These are phyloP conservation scores for Hydropsyche betteni DNA, from an alignment of 2,888 invertebrate genomes.

Conservation along the genomic window DNA sequence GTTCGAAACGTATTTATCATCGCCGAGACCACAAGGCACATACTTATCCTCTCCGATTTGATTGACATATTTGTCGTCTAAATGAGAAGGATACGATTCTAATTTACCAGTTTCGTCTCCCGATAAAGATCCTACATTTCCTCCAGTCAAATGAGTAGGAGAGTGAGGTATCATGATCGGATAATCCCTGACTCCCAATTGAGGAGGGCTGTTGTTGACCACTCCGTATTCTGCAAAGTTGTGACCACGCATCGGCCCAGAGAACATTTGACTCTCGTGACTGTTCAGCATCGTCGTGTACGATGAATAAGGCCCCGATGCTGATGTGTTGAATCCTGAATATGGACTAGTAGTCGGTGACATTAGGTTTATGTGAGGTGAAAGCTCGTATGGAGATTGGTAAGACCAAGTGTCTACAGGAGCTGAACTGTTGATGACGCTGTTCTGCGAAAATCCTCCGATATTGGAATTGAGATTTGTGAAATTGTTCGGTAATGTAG, in stretches of 20 bases:
- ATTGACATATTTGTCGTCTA: slow-evolving; percentile 61
- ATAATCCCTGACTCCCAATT: slow-evolving; percentile 71
- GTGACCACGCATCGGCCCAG: slow-evolving; percentile 70
- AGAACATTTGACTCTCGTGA: slow-evolving; percentile 79
- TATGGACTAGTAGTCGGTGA: slow-evolving; percentile 75
- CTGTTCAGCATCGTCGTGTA: slow-evolving; percentile 76
- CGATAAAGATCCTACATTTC: slow-evolving; percentile 54
- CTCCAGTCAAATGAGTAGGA: slow-evolving; percentile 59
- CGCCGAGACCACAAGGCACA: slow-evolving; percentile 62
- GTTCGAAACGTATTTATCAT: slow-evolving; percentile 65
- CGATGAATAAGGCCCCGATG: slow-evolving; percentile 68
- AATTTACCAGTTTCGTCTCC: slow-evolving; percentile 58
- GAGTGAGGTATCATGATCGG: slow-evolving; percentile 73
- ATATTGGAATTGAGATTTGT: slow-evolving; percentile 62
- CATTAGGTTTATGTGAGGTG: slow-evolving; percentile 77
- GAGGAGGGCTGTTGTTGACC: slow-evolving; percentile 69
- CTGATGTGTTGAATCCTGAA: slow-evolving; percentile 69
- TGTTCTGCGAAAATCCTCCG: slow-evolving; percentile 68
- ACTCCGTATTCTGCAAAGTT: slow-evolving; percentile 66
- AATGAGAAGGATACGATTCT: slow-evolving; percentile 63
- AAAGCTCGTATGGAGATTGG: slow-evolving; percentile 79
- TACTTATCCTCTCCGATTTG: slow-evolving; percentile 65
- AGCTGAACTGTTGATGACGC: slow-evolving; percentile 66
- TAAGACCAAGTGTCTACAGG: slow-evolving; percentile 84
- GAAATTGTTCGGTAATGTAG: slow-evolving; percentile 72